These are phyloP conservation scores for Nomada flava DNA, from an alignment of 2,888 invertebrate genomes.

Conservation along the genomic window DNA sequence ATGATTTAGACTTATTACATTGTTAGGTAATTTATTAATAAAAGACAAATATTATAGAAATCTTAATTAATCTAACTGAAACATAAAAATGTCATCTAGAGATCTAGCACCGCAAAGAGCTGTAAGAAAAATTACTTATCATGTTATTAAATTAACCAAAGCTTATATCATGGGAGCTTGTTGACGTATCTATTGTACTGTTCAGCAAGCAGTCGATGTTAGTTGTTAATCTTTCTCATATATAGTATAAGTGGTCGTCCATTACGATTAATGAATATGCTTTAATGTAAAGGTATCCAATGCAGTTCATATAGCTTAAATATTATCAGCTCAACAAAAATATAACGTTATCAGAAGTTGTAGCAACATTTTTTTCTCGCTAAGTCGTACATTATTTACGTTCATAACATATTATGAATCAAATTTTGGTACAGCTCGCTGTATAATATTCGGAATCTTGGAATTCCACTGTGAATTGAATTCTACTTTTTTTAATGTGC, in stretches of 20 bases:
- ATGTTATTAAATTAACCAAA: conserved; percentile 71
- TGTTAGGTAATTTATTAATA: conserved; percentile 35
- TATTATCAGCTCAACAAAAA: conserved; percentile 76
- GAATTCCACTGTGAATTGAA: conserved; percentile 75
- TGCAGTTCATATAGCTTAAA: conserved; percentile 74
- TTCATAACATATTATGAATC: conserved; percentile 40
- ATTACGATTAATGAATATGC: conserved; percentile 80
- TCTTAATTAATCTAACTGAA: conserved; percentile 41
- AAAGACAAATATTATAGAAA: conserved; percentile 36
- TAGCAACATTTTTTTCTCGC: conserved; percentile 41
- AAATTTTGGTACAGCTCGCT: conserved; percentile 65
- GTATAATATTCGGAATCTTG: conserved; percentile 62
- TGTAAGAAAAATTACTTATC: conserved; percentile 62
- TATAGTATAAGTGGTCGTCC: conserved; percentile 81
- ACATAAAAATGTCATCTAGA: conserved; percentile 58
- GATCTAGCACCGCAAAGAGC: conserved; percentile 69
- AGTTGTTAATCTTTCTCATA: conserved; percentile 81
- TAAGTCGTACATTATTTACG: conserved; percentile 29
- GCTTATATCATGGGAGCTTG: conserved; percentile 76
- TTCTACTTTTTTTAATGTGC: conserved; percentile 72
- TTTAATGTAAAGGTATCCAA: conserved; percentile 75
- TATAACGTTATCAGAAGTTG: conserved; percentile 61
- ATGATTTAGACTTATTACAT: conserved; percentile 46
- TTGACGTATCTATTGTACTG: conserved; percentile 76
- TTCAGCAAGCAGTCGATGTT: conserved; percentile 81